phyloP scores from a whole-genome alignment of 2,113 vertebrate species.

The Heptranchias perlo region DNA sequence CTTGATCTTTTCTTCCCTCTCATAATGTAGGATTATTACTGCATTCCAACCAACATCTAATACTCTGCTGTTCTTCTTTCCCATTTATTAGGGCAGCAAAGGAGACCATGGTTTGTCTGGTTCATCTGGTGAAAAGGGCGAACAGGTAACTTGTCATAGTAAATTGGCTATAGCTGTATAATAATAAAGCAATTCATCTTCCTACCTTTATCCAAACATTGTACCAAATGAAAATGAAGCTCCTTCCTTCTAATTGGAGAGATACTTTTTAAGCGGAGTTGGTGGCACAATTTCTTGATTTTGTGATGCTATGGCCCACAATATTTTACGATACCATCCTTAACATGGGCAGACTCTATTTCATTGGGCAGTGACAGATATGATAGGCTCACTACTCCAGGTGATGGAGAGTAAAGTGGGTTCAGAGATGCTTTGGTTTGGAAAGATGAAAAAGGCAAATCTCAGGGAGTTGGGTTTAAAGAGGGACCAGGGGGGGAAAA shows the following conservation, averaged over 20 bases:
- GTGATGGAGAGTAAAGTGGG: neutral
- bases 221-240: neutral
- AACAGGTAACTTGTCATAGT: conserved; percentile 62
- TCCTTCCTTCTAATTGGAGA: neutral
- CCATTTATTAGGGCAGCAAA: conserved; percentile 67
- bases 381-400: neutral
- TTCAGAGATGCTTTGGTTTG: neutral
- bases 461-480: neutral
- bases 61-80: neutral
- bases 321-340: neutral
- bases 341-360: neutral
- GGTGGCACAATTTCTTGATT: neutral
- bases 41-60: neutral
- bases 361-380: neutral
- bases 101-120: conserved; percentile 73
- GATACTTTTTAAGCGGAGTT: neutral
- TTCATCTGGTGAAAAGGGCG: conserved; percentile 74
- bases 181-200: neutral
- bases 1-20: neutral
- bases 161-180: neutral
- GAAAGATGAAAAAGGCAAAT: neutral
- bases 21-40: neutral
- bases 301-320: neutral
- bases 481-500: no score
- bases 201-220: neutral